Evolutionary conservation across 2,113 vertebrate genomes (phyloP).

Genomic region (Desmodus rotundus): DNA sequence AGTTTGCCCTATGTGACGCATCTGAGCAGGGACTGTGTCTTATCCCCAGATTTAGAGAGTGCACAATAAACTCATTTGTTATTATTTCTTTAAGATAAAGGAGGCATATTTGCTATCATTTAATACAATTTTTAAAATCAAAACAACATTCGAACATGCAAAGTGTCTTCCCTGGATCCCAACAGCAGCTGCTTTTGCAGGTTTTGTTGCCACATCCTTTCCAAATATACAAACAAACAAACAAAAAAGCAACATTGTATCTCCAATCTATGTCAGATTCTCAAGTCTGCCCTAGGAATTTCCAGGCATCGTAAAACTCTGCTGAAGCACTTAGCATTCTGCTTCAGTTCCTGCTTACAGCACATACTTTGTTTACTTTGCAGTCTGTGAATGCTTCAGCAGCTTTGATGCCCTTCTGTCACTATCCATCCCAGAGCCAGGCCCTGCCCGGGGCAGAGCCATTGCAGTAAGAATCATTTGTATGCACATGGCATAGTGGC

Average conservation of each 20-base stretch:
- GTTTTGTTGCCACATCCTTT: neutral
- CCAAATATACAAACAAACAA: neutral
- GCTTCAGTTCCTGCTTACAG: slow-evolving; percentile 36
- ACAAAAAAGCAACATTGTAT: neutral
- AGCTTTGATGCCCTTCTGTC: slow-evolving; percentile 35
- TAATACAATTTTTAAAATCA: neutral
- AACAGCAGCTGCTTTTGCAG: neutral
- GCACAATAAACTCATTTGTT: neutral
- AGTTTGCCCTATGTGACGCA: neutral
- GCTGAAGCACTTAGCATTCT: slow-evolving; percentile 52
- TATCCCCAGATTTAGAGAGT: neutral
- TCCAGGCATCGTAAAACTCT: slow-evolving; percentile 10
- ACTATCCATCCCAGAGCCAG: neutral
- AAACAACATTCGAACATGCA: neutral
- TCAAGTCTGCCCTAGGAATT: neutral
- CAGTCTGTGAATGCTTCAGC: slow-evolving; percentile 27
- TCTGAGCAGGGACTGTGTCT: neutral
- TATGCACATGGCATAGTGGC: neutral
- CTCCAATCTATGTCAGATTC: neutral
- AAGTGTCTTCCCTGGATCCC: neutral
- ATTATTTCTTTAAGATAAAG: neutral
- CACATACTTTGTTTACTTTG: slow-evolving; percentile 45
- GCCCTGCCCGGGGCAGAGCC: neutral
- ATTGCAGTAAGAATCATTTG: neutral
- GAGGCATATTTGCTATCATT: neutral